These are phyloP conservation scores for Heteromyza rotundicornis DNA, from an alignment of 2,888 invertebrate species.

Conservation along the genomic window DNA sequence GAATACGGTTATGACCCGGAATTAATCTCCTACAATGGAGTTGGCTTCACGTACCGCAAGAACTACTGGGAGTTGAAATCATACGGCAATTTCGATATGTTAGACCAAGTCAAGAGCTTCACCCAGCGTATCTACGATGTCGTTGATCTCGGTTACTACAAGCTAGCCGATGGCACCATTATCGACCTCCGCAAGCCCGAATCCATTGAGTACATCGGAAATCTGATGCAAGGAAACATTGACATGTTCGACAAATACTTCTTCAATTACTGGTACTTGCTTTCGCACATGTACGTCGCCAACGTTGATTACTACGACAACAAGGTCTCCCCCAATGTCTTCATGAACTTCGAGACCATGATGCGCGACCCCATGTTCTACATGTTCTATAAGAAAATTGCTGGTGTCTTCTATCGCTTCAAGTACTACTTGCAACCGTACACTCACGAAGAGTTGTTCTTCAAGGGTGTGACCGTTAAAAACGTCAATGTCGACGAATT, in stretches of 20 bases:
- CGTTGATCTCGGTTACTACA: constrained; percentile 64
- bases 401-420: constrained; percentile 67
- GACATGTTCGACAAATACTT: constrained; percentile 50
- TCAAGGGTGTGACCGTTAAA: constrained; percentile 70
- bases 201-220: constrained; percentile 70
- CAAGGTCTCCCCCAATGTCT: constrained; percentile 63
- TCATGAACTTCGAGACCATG: constrained; percentile 71
- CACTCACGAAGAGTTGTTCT: constrained; percentile 69
- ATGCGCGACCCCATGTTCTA: constrained; percentile 78
- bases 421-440: constrained; percentile 69
- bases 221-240: constrained; percentile 69
- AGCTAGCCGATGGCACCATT: constrained; percentile 64
- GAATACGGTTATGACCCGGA: constrained; percentile 68
- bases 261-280: constrained; percentile 49
- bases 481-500: constrained; percentile 70
- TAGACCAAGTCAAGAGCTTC: constrained; percentile 46
- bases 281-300: constrained; percentile 49
- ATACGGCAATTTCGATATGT: constrained; percentile 48
- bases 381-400: constrained; percentile 70
- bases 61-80: constrained; percentile 56
- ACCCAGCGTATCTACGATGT: constrained; percentile 64
- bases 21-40: constrained; percentile 68
- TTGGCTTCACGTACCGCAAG: constrained; percentile 68
- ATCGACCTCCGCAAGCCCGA: constrained; percentile 69
- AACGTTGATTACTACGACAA: constrained; percentile 42